phyloP scores from a whole-genome alignment of 1,140 invertebrate species.

The Paralvinella palmiformis region DNA sequence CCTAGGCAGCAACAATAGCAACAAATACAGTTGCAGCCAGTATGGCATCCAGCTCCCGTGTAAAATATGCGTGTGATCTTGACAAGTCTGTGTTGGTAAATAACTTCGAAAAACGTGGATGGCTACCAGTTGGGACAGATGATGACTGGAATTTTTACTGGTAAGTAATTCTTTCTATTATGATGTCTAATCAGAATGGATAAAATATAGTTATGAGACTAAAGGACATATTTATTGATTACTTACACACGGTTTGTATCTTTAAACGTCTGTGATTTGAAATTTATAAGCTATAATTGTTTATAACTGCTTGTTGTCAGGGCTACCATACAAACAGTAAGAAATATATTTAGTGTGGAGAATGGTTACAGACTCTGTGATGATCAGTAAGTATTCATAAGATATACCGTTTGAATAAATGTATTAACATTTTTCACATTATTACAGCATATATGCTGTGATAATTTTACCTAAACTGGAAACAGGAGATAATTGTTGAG shows the following conservation, averaged over 20 bases:
- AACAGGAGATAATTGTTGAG: too few relatives aligned
- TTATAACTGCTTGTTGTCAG: conserved; percentile 47
- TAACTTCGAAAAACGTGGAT: conserved; percentile 89
- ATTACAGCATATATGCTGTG: too few relatives aligned
- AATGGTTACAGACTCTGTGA: conserved; percentile 85
- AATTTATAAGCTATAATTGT: not conserved
- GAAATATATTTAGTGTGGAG: conserved; percentile 86
- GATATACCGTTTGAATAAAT: too few relatives aligned
- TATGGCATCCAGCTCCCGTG: not conserved
- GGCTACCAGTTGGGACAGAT: conserved; percentile 81
- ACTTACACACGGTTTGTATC: not conserved
- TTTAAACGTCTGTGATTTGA: conserved; percentile 10
- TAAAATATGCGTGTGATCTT: conserved; percentile 76
- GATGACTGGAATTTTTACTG: conserved; percentile 98
- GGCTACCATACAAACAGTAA: conserved; percentile 80
- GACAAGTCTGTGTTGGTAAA: conserved; percentile 91
- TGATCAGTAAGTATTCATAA: conserved; percentile 71
- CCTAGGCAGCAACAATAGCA: too few relatives aligned
- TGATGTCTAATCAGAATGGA: not conserved
- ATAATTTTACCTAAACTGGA: too few relatives aligned
- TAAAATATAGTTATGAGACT: too few relatives aligned
- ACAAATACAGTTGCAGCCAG: too few relatives aligned
- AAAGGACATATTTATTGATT: too few relatives aligned
- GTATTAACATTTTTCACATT: too few relatives aligned
- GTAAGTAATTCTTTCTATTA: conserved; percentile 49